Conservation (phyloP, 2,888 invertebrate species). For the Pomacea canaliculata region DNA sequence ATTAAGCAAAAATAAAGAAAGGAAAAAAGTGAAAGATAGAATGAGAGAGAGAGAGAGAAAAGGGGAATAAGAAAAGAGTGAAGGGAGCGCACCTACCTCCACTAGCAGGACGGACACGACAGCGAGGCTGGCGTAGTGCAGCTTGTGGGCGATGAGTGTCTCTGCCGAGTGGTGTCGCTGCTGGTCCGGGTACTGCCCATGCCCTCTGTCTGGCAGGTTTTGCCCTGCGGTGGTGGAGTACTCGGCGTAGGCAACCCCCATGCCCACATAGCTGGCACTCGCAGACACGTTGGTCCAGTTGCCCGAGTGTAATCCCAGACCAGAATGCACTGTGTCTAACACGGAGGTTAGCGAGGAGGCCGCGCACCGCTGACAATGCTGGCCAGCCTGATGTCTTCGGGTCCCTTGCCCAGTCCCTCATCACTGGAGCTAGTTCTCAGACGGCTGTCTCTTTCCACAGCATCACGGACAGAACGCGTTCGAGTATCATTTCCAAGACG, state of each 20-base stretch:
- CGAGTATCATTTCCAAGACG: neutral
- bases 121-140: slow-evolving; percentile 40
- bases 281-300: slow-evolving; percentile 3
- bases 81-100: slow-evolving; percentile 32
- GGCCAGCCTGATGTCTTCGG: neutral
- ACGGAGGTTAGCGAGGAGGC: neutral
- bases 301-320: neutral
- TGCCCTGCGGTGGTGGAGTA: neutral
- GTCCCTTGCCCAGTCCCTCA: neutral
- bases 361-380: neutral
- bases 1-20: neutral
- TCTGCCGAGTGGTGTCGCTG: slow-evolving; percentile 20
- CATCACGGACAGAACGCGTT: neutral
- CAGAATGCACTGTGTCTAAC: slow-evolving; percentile 4
- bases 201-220: neutral
- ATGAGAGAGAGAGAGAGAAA: slow-evolving; percentile 8
- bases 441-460: neutral
- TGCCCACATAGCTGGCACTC: neutral
- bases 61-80: neutral
- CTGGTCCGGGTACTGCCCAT: neutral
- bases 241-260: neutral
- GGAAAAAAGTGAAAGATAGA: neutral
- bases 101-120: slow-evolving; percentile 38
- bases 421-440: neutral
- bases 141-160: slow-evolving; percentile 38